A percentile compares a stretch with the other conserved stretches of the same genome.
These are phyloP conservation scores for Mobula birostris DNA, from an alignment of 2,113 vertebrate species.

Conservation along the genomic window DNA sequence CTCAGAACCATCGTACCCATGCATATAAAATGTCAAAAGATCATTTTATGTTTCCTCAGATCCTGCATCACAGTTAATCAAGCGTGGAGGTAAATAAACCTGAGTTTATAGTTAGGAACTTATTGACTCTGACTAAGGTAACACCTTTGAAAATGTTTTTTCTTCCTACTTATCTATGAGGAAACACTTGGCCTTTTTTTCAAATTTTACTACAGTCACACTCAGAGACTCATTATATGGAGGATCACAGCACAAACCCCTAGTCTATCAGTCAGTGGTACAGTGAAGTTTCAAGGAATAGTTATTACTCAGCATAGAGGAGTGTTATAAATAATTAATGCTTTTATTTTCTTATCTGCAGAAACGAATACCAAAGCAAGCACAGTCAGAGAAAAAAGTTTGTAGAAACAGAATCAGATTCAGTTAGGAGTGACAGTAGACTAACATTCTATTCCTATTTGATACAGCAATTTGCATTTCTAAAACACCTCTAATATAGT, in stretches of 20 bases:
- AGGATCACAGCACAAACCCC: neutral
- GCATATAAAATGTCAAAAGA: no score
- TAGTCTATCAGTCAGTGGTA: neutral
- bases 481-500: neutral
- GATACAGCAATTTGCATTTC: slow-evolving; percentile 2
- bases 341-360: neutral
- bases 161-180: neutral
- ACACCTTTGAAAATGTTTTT: neutral
- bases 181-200: neutral
- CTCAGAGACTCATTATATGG: neutral
- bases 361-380: neutral
- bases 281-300: neutral
- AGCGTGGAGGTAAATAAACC: neutral
- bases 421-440: neutral
- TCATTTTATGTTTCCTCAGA: neutral
- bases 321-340: slow-evolving; percentile 12
- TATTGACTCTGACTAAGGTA: neutral
- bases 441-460: neutral
- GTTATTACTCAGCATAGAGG: neutral
- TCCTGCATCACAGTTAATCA: neutral
- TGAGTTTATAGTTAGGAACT: neutral
- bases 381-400: neutral
- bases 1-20: neutral
- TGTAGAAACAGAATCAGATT: neutral
- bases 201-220: neutral